Evolutionary conservation across 2,888 invertebrate species (phyloP), one percentile per base, ranked within the genome.

Genomic region (Thereva unica): DNA sequence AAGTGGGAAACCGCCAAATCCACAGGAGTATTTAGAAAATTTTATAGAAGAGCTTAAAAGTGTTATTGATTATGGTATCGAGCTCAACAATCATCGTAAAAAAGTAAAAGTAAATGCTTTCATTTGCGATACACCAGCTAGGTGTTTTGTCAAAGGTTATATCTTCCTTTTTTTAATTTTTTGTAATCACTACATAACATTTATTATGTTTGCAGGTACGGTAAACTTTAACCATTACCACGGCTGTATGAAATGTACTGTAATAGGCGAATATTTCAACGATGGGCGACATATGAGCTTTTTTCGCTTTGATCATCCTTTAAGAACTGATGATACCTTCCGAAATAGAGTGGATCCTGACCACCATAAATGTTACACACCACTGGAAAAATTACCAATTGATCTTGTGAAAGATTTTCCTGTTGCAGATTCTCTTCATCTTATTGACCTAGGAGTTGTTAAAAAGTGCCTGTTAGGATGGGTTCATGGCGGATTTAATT

Each of bases 71-170:
- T n/a, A n/a, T n/a, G n/a, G n/a, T n/a, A n/a, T n/a, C n/a, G n/a
- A n/a, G n/a, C n/a, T n/a, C n/a, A n/a, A n/a, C n/a, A n/a, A n/a
- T n/a, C n/a, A n/a, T n/a, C n/a, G n/a, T n/a, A n/a, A n/a, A 9
- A 34, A 37, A 56, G 23, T 42, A 53, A 37, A 37, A n/a, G 4
- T 54, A 54, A 37, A 40, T 8, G 37, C 38, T 10, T 54, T 54
- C 37, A 38, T 54, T 5, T 34, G 37, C 35, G 54, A 54, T 40
- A 10, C 54, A n/a, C 54, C 40, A 5, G 54, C 54, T 9, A 54
- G 54, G 35, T 34, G 37, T 54, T 54, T 38, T 35, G 12, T 54
- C n/a, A 54, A 54, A 54, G 54, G 54, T 54, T n/a, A 5, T 54
- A 40, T 54, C n/a, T n/a, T n/a, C n/a, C n/a, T n/a, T n/a, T n/a